Base-by-base conservation (phyloP, 2,113 vertebrate genomes). In the Globicephala melas region DNA sequence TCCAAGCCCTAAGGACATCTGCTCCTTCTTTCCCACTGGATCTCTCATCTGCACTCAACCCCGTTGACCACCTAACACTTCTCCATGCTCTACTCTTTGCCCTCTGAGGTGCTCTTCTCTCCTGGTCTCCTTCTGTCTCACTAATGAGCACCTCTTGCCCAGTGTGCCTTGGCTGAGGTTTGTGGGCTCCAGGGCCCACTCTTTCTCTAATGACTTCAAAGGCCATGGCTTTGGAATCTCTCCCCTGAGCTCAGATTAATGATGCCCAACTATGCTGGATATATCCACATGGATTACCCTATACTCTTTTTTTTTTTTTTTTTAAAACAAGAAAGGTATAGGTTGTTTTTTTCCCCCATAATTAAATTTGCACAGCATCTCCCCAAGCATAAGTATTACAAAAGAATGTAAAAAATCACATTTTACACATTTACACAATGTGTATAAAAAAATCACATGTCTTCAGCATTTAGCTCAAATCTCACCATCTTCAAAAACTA, bases 391-490 rank as follows among this genome's bases (percentile, higher is more conserved):
- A 85, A 87, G 20, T 73, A 86, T 93, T 79, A 81, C 28, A 90
- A 87, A 95, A 91, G n/a, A 70, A 97, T 96, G 36, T 60, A 20
- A 21, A 44, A 76, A 76, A 31, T 53, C 60, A 68, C 81, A 90
- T 95, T 76, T 92, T 93, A 70, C 17, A 96, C 53, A 53, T 53
- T 53, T 53, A 53, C 53, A 53, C 53, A 53, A 53, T 6, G 53
- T 53, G 53, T 53, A 17, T 53, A 18, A 53, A 53, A 17, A 53
- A 53, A 53, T 17, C 53, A 92, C 26, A 84, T 77, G 15, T 95
- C 63, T 95, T 97, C 65, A 90, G 79, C 80, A 55, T 95, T 96
- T 83, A 91, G 86, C 25, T 94, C 80, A 89, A 93, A 82, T 85
- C 60, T 95, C 70, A 91, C 23, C 89, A 87, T 62, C 84, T 91